Evolutionary conservation across 30 jellyfish, hydroid and myxozoan genomes (phyloP), one percentile per base, ranked within the genome.

Genomic region (Aurelia coerulea): DNA sequence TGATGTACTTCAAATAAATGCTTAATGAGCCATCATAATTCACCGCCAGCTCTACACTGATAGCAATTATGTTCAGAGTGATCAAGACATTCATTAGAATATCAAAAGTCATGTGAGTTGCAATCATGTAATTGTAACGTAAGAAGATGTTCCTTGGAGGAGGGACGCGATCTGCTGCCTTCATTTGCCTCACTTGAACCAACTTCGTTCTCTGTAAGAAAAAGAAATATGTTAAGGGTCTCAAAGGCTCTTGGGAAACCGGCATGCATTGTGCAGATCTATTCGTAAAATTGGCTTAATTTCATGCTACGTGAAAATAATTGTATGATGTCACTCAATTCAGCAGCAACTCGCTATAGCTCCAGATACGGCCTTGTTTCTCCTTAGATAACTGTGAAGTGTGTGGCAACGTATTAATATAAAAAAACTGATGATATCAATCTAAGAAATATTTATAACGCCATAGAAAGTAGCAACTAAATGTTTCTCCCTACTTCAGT

Each of bases 111-210:
- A 93, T 93, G 74, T 93, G 97, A 10, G 98, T 93, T 6, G 97
- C 95, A 29, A 88, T 93, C 97, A 93, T 58, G 92, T 93, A 93
- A 85, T 85, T 75, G 90, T 93, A 93, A 16, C 98, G 98, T 0
- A 93, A 90, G 68, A 93, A 93, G 62, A 88, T 74, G 78, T 93
- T 93, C n/a, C 96, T 68, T 70, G 98, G 98, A 17, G 98, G 98
- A 0, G 98, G 97, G 1, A 93, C 94, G 10, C 96, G 79, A 17
- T 93, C 98, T 12, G 90, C 70, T 46, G 98, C 96, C 41, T 92
- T 84, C 87, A 72, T 90, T 84, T 93, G 98, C 66, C 76, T 78
- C 74, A 93, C 39, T 13, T 68, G 87, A 35, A 88, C 88, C 65
- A 93, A 80, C 42, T 88, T 68, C n/a, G 76, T 73, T 54, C 97